A percentile compares a stretch with the other conserved stretches of the same genome.
Conservation (phyloP, 2,888 invertebrate species). For the Junonia oenone region DNA sequence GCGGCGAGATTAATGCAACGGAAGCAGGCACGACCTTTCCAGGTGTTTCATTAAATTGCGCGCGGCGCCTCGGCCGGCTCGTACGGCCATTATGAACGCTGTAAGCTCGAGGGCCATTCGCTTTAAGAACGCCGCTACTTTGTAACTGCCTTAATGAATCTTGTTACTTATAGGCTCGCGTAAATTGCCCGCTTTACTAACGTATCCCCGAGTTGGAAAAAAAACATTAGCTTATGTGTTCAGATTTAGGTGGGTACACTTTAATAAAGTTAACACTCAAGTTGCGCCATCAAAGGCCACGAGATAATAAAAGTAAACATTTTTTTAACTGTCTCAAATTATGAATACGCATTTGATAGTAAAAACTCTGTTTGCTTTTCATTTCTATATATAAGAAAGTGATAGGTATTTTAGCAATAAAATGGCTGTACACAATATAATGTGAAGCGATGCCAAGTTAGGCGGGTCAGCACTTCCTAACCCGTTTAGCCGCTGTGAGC, state of each 20-base stretch:
- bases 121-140: constrained; percentile 78
- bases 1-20: constrained; percentile 68
- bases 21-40: constrained; percentile 72
- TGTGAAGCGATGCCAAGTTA: constrained; percentile 24
- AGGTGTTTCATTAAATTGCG: constrained; percentile 78
- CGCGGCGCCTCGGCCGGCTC: constrained; percentile 68
- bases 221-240: constrained; percentile 48
- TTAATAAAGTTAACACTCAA: background rate
- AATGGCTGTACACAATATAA: background rate
- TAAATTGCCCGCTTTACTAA: constrained; percentile 75
- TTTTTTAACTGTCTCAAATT: background rate
- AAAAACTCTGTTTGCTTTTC: background rate
- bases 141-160: constrained; percentile 78
- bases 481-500: constrained; percentile 53
- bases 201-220: constrained; percentile 33
- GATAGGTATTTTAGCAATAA: background rate
- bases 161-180: constrained; percentile 77
- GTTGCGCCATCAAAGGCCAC: background rate
- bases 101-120: constrained; percentile 77
- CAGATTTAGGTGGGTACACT: background rate
- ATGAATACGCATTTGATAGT: background rate
- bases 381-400: background rate
- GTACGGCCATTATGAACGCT: constrained; percentile 74
- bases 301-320: background rate
- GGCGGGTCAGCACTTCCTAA: constrained; percentile 43